These are phyloP conservation scores for Semaprochilodus insignis DNA, from an alignment of 2,797 vertebrate genomes.

Conservation along the genomic window DNA sequence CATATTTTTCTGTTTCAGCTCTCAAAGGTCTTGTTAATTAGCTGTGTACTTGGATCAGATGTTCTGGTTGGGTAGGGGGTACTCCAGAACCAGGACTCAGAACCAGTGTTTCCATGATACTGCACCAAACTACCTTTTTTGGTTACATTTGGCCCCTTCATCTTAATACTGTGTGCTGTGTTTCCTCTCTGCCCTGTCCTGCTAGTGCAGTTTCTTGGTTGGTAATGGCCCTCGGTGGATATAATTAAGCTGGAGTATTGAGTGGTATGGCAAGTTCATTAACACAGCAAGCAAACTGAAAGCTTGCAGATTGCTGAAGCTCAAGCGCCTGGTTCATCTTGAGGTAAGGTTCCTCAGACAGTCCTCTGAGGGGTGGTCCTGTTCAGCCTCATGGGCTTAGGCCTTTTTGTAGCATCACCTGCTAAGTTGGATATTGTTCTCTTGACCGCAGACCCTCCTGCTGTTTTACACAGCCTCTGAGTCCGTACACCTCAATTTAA, in stretches of 20 bases:
- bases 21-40: no score
- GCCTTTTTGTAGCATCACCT: conserved; percentile 32
- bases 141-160: neutral
- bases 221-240: conserved; percentile 68
- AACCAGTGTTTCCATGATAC: neutral
- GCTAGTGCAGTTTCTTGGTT: conserved; percentile 50
- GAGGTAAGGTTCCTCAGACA: conserved; percentile 16
- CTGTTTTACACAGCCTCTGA: conserved; percentile 40
- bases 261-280: conserved; percentile 57
- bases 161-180: neutral
- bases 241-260: conserved; percentile 62
- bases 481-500: conserved; percentile 21
- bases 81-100: no score
- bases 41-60: no score
- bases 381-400: neutral
- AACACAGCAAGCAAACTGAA: neutral
- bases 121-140: neutral
- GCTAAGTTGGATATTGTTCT: conserved; percentile 24
- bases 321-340: conserved; percentile 12
- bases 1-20: no score
- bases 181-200: conserved; percentile 37
- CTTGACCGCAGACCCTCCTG: conserved; percentile 28
- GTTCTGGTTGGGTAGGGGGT: no score
- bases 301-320: neutral
- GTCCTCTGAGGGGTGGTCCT: conserved; percentile 16